Evolutionary conservation across 2,797 vertebrate genomes (phyloP).

Genomic region (Neosilurus hyrtlii): DNA sequence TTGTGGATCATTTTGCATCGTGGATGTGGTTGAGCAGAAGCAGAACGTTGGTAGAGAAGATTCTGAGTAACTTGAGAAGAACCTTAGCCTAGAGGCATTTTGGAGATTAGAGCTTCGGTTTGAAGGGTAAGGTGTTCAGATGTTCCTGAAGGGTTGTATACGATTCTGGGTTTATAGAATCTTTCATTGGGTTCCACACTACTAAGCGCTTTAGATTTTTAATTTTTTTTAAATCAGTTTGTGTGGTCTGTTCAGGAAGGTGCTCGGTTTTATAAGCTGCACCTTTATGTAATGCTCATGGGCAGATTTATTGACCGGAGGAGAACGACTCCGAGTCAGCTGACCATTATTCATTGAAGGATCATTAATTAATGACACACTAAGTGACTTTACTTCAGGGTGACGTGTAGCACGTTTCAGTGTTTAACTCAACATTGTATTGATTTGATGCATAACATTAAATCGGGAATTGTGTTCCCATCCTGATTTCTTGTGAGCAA

Average conservation of each 20-base stretch:
- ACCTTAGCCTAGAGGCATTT: background rate
- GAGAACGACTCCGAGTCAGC: conserved; percentile 34
- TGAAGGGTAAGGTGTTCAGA: conserved; percentile 24
- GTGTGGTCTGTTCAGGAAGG: background rate
- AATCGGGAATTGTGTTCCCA: background rate
- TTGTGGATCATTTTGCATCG: conserved; percentile 19
- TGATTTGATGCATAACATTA: background rate
- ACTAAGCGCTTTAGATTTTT: background rate
- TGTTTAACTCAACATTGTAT: conserved; percentile 25
- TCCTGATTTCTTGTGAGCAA: background rate
- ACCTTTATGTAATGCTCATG: background rate
- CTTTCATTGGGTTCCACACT: background rate
- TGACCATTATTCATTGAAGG: conserved; percentile 34
- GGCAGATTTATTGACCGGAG: conserved; percentile 21
- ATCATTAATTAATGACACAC: conserved; percentile 37
- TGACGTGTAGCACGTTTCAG: conserved; percentile 34
- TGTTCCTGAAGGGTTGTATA: background rate
- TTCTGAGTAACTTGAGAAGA: background rate
- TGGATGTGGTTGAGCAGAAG: background rate
- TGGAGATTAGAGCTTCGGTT: background rate
- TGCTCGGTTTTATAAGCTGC: background rate
- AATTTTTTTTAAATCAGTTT: background rate
- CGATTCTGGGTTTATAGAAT: background rate
- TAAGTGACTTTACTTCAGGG: conserved; percentile 31
- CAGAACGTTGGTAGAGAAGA: background rate